phyloP scores from a whole-genome alignment of 2,797 vertebrate genomes.

The Arnoldichthys spilopterus region DNA sequence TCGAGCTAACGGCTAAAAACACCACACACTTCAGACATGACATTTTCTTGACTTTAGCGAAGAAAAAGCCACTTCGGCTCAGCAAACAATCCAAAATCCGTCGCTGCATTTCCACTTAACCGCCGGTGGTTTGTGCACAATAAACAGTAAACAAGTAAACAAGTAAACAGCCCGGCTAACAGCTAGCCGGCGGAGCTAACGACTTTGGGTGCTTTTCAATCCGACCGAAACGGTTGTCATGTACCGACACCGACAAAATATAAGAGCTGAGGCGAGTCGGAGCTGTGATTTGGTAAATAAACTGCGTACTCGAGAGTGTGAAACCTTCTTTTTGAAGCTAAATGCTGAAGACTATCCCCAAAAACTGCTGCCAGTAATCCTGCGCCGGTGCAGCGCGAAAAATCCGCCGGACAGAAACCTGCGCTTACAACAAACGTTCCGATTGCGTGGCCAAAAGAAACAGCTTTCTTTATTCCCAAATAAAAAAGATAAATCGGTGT shows the following conservation, averaged over 20 bases:
- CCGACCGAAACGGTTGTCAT: conserved; percentile 8
- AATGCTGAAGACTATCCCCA: conserved; percentile 73
- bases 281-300: neutral
- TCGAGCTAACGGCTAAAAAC: neutral
- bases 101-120: neutral
- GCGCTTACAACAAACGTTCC: neutral
- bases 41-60: neutral
- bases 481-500: neutral
- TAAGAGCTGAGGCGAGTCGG: conserved; percentile 9
- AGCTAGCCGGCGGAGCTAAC: conserved; percentile 17
- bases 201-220: neutral
- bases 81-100: neutral
- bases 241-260: neutral
- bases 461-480: neutral
- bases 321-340: conserved; percentile 68
- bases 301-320: conserved; percentile 12
- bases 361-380: conserved; percentile 77
- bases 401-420: conserved; percentile 67
- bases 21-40: neutral
- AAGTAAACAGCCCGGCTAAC: conserved; percentile 7
- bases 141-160: conserved; percentile 3
- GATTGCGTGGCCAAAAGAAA: neutral
- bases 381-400: conserved; percentile 68
- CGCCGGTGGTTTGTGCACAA: neutral
- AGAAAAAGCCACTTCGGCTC: neutral